These are phyloP conservation scores for Brachypalpus laphriformis DNA, from an alignment of 2,888 invertebrate genomes.

Conservation along the genomic window DNA sequence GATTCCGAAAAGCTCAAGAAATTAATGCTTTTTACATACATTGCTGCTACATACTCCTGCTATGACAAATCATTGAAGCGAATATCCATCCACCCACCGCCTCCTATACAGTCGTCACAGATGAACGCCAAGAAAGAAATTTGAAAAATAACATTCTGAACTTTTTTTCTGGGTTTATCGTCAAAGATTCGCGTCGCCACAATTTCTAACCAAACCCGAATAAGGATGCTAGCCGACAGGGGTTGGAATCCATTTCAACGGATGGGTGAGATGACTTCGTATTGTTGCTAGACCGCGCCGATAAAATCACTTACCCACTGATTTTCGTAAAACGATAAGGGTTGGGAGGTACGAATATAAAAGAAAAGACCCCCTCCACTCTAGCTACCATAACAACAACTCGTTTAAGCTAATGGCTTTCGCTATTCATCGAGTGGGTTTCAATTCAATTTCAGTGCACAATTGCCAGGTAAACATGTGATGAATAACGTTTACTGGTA, in stretches of 20 bases:
- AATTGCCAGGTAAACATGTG: conserved; percentile 73
- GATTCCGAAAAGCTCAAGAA: conserved; percentile 29
- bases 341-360: conserved; percentile 24
- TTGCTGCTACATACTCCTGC: conserved; percentile 18
- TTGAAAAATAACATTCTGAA: conserved; percentile 48
- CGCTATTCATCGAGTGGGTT: conserved; percentile 75
- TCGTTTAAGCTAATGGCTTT: conserved; percentile 75
- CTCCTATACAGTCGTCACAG: conserved; percentile 32
- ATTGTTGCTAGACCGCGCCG: conserved; percentile 68
- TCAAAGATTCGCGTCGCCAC: conserved; percentile 74
- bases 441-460: conserved; percentile 75
- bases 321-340: conserved; percentile 59
- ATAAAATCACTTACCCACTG: conserved; percentile 69
- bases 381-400: conserved; percentile 76
- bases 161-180: conserved; percentile 57
- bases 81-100: background rate
- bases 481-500: conserved; percentile 51
- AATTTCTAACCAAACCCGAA: conserved; percentile 36
- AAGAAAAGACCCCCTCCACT: conserved; percentile 27
- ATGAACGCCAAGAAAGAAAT: conserved; percentile 54
- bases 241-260: conserved; percentile 54
- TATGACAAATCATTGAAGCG: conserved; percentile 65
- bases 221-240: conserved; percentile 47
- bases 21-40: conserved; percentile 54
- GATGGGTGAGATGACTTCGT: conserved; percentile 37